Evolutionary conservation across 2,797 vertebrate species (phyloP).

Genomic region (Neosilurus hyrtlii): DNA sequence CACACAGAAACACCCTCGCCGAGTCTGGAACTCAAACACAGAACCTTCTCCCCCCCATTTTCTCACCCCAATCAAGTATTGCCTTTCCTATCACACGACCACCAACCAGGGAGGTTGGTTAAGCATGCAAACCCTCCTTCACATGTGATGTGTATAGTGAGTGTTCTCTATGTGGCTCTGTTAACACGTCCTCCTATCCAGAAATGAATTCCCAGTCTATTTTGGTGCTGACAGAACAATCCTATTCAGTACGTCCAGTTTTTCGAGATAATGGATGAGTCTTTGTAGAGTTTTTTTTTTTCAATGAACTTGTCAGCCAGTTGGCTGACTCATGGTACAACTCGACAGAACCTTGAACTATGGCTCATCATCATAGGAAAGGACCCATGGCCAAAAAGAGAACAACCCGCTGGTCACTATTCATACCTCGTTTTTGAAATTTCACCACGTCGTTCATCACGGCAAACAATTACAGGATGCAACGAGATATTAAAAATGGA

Average conservation of each 20-base stretch:
- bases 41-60: too few relatives aligned
- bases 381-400: constrained; percentile 30
- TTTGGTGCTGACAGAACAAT: constrained; percentile 16
- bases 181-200: not conserved
- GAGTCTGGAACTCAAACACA: too few relatives aligned
- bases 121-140: not conserved
- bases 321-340: constrained; percentile 18
- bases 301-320: constrained; percentile 13
- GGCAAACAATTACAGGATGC: not conserved
- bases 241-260: not conserved
- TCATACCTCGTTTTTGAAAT: constrained; percentile 29
- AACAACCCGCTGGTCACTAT: constrained; percentile 34
- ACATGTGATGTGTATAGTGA: constrained; percentile 33
- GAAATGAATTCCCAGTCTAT: constrained; percentile 1
- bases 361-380: constrained; percentile 17
- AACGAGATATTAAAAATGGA: constrained; percentile 17
- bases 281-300: not conserved
- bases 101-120: too few relatives aligned
- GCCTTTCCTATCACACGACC: too few relatives aligned
- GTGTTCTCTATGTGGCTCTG: not conserved
- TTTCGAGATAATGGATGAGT: constrained; percentile 32
- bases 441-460: constrained; percentile 45
- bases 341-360: constrained; percentile 25
- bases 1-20: too few relatives aligned
- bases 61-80: too few relatives aligned